phyloP scores from a whole-genome alignment of 2,797 vertebrate genomes.

The Salarias fasciatus region DNA sequence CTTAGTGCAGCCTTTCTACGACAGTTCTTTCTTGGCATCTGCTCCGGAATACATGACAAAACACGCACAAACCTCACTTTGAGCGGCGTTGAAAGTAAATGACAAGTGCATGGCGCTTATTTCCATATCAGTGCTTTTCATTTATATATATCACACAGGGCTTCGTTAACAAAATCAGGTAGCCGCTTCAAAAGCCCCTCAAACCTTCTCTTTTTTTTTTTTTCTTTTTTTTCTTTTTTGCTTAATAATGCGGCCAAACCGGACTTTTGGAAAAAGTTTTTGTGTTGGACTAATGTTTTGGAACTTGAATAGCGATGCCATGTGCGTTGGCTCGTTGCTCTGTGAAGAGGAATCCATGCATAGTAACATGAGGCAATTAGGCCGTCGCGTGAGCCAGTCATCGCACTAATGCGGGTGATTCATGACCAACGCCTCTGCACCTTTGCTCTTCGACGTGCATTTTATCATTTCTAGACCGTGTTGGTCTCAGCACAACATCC shows the following conservation, averaged over 20 bases:
- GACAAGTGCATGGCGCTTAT: constrained; percentile 27
- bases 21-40: constrained; percentile 35
- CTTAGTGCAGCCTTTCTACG: constrained; percentile 47
- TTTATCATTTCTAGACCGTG: constrained; percentile 61
- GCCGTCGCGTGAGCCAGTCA: constrained; percentile 65
- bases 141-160: constrained; percentile 49
- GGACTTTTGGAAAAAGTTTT: background rate
- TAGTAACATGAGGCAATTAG: constrained; percentile 61
- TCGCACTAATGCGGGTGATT: constrained; percentile 66
- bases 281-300: constrained; percentile 26
- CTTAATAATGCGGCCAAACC: constrained; percentile 34
- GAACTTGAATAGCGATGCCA: constrained; percentile 47
- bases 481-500: constrained; percentile 63
- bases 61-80: constrained; percentile 49
- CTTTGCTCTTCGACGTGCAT: constrained; percentile 58
- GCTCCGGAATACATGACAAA: constrained; percentile 52
- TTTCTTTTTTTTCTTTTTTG: constrained; percentile 10
- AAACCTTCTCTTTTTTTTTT: constrained; percentile 7
- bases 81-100: constrained; percentile 48
- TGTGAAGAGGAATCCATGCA: constrained; percentile 35
- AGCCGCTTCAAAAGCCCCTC: constrained; percentile 31
- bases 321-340: constrained; percentile 45
- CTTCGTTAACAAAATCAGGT: constrained; percentile 26
- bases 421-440: constrained; percentile 48
- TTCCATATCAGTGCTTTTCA: constrained; percentile 52